Conservation (phyloP, 2,888 invertebrate species). For the Morpho helenor region DNA sequence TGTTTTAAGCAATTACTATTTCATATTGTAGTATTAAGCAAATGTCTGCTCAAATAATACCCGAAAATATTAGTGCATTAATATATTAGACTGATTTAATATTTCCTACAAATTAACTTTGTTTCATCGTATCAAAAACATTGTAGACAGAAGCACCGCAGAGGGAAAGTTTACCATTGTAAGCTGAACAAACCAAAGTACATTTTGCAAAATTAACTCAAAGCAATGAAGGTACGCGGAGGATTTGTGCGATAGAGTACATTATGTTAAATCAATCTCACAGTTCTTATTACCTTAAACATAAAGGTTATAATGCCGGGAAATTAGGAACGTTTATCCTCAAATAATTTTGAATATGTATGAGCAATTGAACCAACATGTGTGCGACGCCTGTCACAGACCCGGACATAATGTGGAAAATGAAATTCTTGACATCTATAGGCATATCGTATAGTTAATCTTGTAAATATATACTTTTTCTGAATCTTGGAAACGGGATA, state of each 20-base stretch:
- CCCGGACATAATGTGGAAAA: constrained; percentile 30
- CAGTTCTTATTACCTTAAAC: constrained; percentile 9
- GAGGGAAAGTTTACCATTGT: constrained; percentile 21
- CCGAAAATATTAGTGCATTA: too few relatives aligned
- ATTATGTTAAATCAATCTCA: constrained; percentile 4
- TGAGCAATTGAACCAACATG: constrained; percentile 49
- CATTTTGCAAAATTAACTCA: constrained; percentile 29
- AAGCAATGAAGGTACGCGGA: constrained; percentile 16
- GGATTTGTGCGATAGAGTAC: constrained; percentile 14
- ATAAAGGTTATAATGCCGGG: constrained; percentile 24
- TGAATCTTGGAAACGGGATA: too few relatives aligned
- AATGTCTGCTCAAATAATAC: too few relatives aligned
- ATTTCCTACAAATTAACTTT: not conserved
- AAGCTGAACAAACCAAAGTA: constrained; percentile 21
- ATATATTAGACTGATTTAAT: too few relatives aligned
- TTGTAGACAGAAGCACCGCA: constrained; percentile 19
- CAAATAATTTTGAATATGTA: constrained; percentile 53
- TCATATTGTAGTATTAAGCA: too few relatives aligned
- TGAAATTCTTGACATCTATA: constrained; percentile 13
- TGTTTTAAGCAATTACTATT: too few relatives aligned
- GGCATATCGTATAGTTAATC: too few relatives aligned
- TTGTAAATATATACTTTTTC: too few relatives aligned
- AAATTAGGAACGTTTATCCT: constrained; percentile 21
- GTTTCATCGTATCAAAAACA: constrained; percentile 18
- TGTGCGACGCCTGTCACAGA: constrained; percentile 49